Evolutionary conservation across 37 sponge, comb jelly and placozoan genomes (phyloP).

Genomic region (Tethya wilhelma): DNA sequence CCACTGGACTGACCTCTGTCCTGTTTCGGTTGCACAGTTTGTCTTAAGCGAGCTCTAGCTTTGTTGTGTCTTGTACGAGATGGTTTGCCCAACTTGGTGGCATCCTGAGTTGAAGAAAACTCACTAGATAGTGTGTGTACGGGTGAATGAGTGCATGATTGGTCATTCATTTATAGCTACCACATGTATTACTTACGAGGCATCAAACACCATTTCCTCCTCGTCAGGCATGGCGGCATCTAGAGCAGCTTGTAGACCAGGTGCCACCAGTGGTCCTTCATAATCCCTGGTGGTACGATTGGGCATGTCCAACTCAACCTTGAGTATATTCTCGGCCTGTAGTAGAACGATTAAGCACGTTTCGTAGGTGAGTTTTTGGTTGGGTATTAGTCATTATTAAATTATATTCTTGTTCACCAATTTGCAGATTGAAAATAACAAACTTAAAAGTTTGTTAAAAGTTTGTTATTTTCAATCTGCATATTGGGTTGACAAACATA

Average conservation of each 20-base stretch:
- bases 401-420: too few species aligned
- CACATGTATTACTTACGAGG: conserved; percentile 46
- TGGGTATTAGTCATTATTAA: too few species aligned
- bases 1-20: not conserved
- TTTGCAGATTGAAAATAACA: too few species aligned
- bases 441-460: too few species aligned
- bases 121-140: not conserved
- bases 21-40: not conserved
- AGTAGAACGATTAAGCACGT: conserved; percentile 1
- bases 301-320: conserved; percentile 93
- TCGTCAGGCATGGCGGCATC: conserved; percentile 87
- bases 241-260: conserved; percentile 85
- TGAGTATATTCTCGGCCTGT: conserved; percentile 80
- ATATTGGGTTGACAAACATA: too few species aligned
- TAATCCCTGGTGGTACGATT: conserved; percentile 93
- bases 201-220: conserved; percentile 89
- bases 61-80: too few species aligned
- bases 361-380: too few species aligned
- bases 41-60: too few species aligned
- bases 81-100: too few species aligned
- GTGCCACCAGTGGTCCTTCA: conserved; percentile 82
- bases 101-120: too few species aligned
- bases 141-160: not conserved
- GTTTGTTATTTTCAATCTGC: too few species aligned
- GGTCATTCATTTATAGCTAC: not conserved